Evolutionary conservation across 1,140 invertebrate species (phyloP), one percentile per base, ranked within the genome.

Genomic region (Uloborus diversus): DNA sequence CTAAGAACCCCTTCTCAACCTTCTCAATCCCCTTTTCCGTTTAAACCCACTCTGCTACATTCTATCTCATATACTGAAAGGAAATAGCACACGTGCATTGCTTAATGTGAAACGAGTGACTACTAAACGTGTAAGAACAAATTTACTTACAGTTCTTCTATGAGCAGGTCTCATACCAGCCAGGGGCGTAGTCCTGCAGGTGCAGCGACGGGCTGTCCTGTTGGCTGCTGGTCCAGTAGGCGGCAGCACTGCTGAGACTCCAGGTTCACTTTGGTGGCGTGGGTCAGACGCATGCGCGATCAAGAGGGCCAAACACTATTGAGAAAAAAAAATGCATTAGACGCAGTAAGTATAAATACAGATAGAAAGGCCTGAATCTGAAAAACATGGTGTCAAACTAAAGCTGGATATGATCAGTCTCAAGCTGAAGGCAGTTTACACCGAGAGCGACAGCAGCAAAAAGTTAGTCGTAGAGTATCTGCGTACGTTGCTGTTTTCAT

Each of bases 221-320:
- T 42, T 25, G 4, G 33, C 80, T 14, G 61, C 35, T 7, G 62
- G 64, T 35, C 73, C 71, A 4, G 61, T 76, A 23, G 80, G 80
- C 27, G 80, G 80, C 42, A 81, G 51, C 25, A 78, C 69, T 35
- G 69, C 64, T 14, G 81, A 75, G 13, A 78, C 73, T 7, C 73
- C 73, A 1, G 73, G 73, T 9, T 84, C 82, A 75, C 85, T 86
- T 84, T 59, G 83, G 81, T 69, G 85, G 82, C 53, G 89, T 5
- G 90, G 88, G 62, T 90, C 89, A 14, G 92, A 93, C 13, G 91
- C 91, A 83, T 92, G 90, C 68, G 93, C 92, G 20, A 95, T 91
- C 81, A 95, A 84, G 23, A 93, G 88, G 83, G 92, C 93, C 53
- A 95, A 86, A 85, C 92, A 92, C 92, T 93, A 86, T 32, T 87